Evolutionary conservation across 2,888 invertebrate genomes (phyloP), one percentile per base, ranked within the genome.

Genomic region (Cerastis leucographa): DNA sequence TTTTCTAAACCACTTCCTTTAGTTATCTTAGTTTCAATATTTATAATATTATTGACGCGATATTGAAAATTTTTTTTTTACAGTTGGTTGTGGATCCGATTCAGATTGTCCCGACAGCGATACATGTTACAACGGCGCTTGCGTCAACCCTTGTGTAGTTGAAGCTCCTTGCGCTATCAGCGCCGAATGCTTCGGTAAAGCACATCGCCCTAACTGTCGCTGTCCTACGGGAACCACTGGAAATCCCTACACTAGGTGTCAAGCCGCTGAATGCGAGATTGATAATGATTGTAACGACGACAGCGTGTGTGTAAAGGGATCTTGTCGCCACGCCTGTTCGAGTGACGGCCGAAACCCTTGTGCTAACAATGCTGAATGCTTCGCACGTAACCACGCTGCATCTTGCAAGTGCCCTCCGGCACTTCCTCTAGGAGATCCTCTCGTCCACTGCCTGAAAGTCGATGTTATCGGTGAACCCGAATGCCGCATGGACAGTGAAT

Each of bases 351-450:
- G 96, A 78, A 98, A 97, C 85, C 98, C 98, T 0, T 99, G 99
- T 89, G 99, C 98, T 0, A 97, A 97, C 83, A 99, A 99, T 89
- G 99, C 99, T 1, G 96, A 98, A 76, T 99, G 99, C 89, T 98
- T 97, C 86, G 97, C 98, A 1, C 97, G 98, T 86, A 98, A 98
- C 91, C 99, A 99, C 92, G 97, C 97, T 1, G 98, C 98, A 0
- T 97, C 97, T 17, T 99, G 99, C 91, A 97, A 97, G 88, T 99
- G 99, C 91, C 99, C 99, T 9, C 97, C 98, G 46, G 97, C 98
- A 81, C 93, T 98, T 74, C 98, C 98, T 0, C 93, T 97, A 71
- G 99, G 99, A 83, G 98, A 99, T 94, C 98, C 99, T 19, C 96
- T 98, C 85, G 97, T 98, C 0, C 98, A 98, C 91, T 99, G 99